These are phyloP conservation scores for Panurus biarmicus DNA, from an alignment of 2,113 vertebrate species.

Conservation along the genomic window DNA sequence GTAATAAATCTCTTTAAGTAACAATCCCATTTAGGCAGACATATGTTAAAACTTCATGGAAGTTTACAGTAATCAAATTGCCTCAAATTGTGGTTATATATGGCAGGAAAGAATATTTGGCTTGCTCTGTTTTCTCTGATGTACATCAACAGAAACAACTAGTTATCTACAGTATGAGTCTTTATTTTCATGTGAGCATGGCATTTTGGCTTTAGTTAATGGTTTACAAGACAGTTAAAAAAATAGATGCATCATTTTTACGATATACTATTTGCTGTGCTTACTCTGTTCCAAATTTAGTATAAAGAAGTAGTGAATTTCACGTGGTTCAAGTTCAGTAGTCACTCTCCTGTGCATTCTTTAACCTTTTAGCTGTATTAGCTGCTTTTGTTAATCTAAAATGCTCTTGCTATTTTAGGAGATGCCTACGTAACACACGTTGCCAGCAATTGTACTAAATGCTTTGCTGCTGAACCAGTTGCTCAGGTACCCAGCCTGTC, in stretches of 20 bases:
- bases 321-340: background rate
- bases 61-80: background rate
- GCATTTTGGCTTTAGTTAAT: background rate
- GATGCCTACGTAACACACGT: conserved; percentile 63
- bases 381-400: conserved; percentile 66
- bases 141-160: background rate
- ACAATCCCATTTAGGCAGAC: background rate
- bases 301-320: background rate
- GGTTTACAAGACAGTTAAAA: background rate
- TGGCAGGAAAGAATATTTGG: background rate
- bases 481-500: conserved; percentile 61
- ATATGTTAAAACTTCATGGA: background rate
- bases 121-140: background rate
- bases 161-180: background rate
- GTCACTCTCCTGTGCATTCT: background rate
- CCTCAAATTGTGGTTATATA: background rate
- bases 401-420: conserved; percentile 71
- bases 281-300: background rate
- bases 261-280: background rate
- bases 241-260: background rate
- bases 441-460: conserved; percentile 55
- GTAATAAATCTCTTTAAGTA: background rate
- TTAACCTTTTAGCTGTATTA: conserved; percentile 66
- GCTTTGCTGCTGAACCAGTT: conserved; percentile 62
- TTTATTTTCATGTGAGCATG: background rate